Base-by-base conservation (phyloP, 2,888 invertebrate species). In the Thysanoteuthis rhombus region DNA sequence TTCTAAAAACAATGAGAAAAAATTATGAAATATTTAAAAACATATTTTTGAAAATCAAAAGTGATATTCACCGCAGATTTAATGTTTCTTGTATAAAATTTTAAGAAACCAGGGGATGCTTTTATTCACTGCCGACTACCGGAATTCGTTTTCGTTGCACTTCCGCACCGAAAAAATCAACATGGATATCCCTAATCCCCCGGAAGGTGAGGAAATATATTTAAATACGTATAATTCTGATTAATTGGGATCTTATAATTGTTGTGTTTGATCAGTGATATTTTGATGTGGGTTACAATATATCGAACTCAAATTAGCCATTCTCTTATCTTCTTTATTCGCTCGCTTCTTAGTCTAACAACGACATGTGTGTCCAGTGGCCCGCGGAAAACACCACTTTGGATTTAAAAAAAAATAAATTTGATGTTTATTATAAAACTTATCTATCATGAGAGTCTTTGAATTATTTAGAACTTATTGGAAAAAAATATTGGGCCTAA, bases 101-200 rank as follows among this genome's bases (percentile, higher is more conserved):
- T 36, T n/a, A 75, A 75, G 75, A 75, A 75, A 75, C 75, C 75
- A n/a, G n/a, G 75, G 32, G 32, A 75, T 32, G n/a, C 75, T 75
- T 12, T 25, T 58, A 93, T 93, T 58, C 39, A 42, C 89, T 89
- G 42, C 93, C 16, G 58, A n/a, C 39, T 12, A 93, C 93, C 89
- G 93, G 93, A 93, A 93, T 36, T 93, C 75, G 58, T 32, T 42
- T 36, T 93, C 93, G 58, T 40, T 42, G 40, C 32, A 52, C 40
- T 93, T 93, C 45, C 40, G 47, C 38, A 90, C 45, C 92, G n/a
- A 92, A 58, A 47, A 92, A 92, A 93, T 36, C 38, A 94, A 19
- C 52, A 95, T 95, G 95, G 95, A 95, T 93, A 93, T 95, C 32
- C 95, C 95, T 40, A 95, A 94, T 58, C 95, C 95, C 32, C 95